Percentiles rank a stretch among this genome's conserved stretches.
These are phyloP conservation scores for Agrochola lota DNA, from an alignment of 2,888 invertebrate species.

Conservation along the genomic window DNA sequence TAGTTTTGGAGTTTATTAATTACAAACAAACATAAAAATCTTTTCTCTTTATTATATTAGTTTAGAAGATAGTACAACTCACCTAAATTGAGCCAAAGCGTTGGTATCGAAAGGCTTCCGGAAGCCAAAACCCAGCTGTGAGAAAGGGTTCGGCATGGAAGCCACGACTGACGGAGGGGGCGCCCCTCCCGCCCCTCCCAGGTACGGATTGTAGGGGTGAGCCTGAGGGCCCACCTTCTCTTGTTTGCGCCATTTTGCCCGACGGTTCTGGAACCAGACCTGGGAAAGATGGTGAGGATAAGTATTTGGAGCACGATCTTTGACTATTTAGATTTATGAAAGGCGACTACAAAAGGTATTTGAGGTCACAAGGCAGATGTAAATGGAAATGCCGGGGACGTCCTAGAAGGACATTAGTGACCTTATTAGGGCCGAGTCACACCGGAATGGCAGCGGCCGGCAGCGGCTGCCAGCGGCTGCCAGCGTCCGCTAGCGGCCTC, in stretches of 20 bases:
- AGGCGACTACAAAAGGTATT: background rate
- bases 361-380: background rate
- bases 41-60: too few relatives aligned
- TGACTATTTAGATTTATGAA: background rate
- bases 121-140: conserved; percentile 94
- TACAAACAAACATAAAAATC: too few relatives aligned
- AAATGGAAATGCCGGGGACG: background rate
- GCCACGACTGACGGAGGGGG: conserved; percentile 93
- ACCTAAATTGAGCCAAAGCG: conserved; percentile 93
- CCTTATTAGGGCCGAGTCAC: too few relatives aligned
- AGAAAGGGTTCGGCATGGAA: conserved; percentile 95
- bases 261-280: conserved; percentile 98
- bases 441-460: too few relatives aligned
- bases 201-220: conserved; percentile 97
- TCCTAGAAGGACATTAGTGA: background rate
- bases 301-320: conserved; percentile 1
- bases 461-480: too few relatives aligned
- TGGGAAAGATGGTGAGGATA: conserved; percentile 84
- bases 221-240: conserved; percentile 97
- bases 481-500: too few relatives aligned
- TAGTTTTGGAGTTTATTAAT: too few relatives aligned
- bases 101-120: conserved; percentile 93
- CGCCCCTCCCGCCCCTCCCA: conserved; percentile 91
- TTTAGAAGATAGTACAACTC: conserved; percentile 64
- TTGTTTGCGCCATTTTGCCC: conserved; percentile 98